A percentile compares a stretch with the other conserved stretches of the same genome.
Conservation (phyloP, 2,888 invertebrate genomes). For the Tipula helvola region DNA sequence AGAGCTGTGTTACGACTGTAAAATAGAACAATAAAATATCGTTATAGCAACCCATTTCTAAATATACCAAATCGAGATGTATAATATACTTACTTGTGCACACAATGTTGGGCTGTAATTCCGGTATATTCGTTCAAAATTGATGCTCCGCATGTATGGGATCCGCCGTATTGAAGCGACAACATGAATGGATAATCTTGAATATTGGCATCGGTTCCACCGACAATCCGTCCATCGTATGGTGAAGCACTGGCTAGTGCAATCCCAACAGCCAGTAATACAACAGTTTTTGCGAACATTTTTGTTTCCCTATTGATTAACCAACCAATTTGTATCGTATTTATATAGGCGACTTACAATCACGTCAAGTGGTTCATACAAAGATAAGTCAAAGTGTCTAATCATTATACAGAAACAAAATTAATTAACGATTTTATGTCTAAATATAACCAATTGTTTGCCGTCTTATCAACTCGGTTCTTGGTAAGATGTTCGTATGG, state of each 20-base stretch:
- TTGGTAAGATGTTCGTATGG: background rate
- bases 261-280: background rate
- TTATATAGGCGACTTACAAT: background rate
- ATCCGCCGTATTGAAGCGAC: constrained; percentile 16
- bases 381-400: background rate
- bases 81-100: constrained; percentile 7
- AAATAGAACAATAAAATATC: too few species aligned
- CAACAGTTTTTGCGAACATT: background rate
- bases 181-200: constrained; percentile 23
- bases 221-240: constrained; percentile 17
- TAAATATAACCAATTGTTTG: background rate
- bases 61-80: too few species aligned
- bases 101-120: constrained; percentile 20
- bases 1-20: background rate
- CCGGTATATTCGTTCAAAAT: constrained; percentile 19
- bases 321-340: background rate
- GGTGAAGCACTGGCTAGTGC: background rate
- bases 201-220: constrained; percentile 20
- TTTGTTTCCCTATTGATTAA: background rate
- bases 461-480: background rate
- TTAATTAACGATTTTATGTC: background rate
- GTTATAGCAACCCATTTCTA: too few species aligned
- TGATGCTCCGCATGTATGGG: constrained; percentile 15
- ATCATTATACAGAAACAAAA: background rate
- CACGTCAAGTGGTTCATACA: background rate